Conservation (phyloP, 2,797 vertebrate genomes). For the Todus mexicanus region DNA sequence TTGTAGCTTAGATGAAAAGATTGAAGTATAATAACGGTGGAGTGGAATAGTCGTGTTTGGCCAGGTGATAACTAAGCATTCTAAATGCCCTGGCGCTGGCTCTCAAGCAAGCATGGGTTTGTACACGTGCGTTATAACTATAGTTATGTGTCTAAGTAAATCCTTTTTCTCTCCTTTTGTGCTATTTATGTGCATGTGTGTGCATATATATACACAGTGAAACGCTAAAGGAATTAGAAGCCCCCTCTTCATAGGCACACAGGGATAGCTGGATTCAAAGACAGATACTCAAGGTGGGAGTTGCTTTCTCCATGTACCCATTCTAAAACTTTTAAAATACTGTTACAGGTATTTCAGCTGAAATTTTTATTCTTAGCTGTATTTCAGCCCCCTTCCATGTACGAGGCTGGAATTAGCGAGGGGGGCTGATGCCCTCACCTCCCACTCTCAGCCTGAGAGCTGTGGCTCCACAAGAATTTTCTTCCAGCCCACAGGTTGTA, state of each 20-base stretch:
- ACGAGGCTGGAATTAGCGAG: background rate
- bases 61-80: background rate
- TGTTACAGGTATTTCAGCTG: background rate
- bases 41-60: background rate
- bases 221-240: background rate
- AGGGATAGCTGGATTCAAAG: background rate
- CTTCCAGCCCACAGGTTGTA: slow-evolving; percentile 6
- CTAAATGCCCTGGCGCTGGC: background rate
- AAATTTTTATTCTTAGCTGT: background rate
- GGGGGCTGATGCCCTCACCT: background rate
- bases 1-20: slow-evolving; percentile 22
- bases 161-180: background rate
- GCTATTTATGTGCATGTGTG: rapidly evolving
- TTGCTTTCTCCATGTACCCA: background rate
- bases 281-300: background rate
- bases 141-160: background rate
- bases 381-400: background rate
- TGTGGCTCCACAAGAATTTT: background rate
- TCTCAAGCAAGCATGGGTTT: background rate
- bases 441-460: background rate
- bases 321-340: background rate
- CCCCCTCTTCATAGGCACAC: background rate
- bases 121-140: background rate
- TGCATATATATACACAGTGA: background rate
- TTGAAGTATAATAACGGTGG: background rate